Conservation (phyloP, 2,888 invertebrate species). For the Morpho helenor region DNA sequence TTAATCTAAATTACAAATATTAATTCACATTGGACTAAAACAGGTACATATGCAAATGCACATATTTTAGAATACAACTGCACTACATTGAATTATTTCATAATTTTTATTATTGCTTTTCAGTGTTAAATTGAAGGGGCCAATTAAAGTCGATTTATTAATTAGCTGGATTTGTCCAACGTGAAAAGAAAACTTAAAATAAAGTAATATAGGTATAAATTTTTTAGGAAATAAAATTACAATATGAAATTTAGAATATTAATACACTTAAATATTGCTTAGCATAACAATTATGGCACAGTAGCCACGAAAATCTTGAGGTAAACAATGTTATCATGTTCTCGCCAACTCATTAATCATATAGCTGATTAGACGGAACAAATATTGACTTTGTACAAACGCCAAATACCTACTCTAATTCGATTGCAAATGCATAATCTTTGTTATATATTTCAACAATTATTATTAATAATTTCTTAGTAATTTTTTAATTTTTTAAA, state of each 20-base stretch:
- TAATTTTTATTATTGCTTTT: no score
- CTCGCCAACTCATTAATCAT: neutral
- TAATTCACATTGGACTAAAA: neutral
- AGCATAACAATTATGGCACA: constrained; percentile 19
- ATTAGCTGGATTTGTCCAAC: neutral
- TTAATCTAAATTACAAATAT: neutral
- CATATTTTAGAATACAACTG: no score
- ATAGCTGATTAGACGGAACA: constrained; percentile 6
- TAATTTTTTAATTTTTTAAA: no score
- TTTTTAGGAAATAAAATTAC: neutral
- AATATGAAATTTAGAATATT: constrained; percentile 1
- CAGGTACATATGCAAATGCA: no score
- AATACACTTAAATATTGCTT: constrained; percentile 16
- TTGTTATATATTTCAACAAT: no score
- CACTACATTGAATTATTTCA: no score
- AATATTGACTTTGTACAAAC: constrained; percentile 1
- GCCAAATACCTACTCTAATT: constrained; percentile 3
- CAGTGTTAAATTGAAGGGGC: no score
- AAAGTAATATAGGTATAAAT: neutral
- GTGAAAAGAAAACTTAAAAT: neutral
- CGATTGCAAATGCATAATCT: neutral
- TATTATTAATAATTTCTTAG: no score
- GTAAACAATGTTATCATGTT: constrained; percentile 18
- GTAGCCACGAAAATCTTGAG: constrained; percentile 16
- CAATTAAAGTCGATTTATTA: neutral